Conservation (phyloP, 2,113 vertebrate genomes). For the Suricata suricatta region DNA sequence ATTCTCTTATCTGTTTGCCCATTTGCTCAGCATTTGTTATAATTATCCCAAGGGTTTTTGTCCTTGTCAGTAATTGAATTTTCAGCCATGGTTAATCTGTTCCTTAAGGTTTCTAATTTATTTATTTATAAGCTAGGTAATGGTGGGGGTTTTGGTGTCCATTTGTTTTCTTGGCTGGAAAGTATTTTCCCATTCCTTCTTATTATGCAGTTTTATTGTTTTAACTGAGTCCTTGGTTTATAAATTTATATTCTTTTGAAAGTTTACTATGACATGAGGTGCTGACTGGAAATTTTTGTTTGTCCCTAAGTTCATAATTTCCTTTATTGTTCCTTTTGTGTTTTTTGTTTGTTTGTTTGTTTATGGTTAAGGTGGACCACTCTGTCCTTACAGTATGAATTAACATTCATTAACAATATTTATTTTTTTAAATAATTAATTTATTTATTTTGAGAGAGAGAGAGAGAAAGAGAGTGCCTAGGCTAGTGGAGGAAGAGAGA, state of each 20-base stretch:
- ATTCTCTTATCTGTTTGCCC: neutral
- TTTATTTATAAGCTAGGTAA: conserved; percentile 5
- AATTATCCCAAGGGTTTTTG: neutral
- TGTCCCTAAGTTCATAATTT: neutral
- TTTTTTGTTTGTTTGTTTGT: too few species aligned
- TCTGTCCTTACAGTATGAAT: neutral
- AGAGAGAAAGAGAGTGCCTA: too few species aligned
- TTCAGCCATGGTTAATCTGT: neutral
- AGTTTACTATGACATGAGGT: neutral
- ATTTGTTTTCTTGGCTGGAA: neutral
- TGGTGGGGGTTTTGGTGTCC: neutral
- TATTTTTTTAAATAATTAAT: too few species aligned
- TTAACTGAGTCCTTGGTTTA: neutral
- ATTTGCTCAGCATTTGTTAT: conserved; percentile 21
- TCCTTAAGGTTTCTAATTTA: neutral
- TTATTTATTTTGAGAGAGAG: too few species aligned
- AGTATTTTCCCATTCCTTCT: neutral
- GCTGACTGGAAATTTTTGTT: neutral
- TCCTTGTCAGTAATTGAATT: conserved; percentile 34
- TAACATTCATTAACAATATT: neutral
- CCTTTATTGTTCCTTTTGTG: neutral
- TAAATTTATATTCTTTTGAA: neutral
- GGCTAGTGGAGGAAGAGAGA: too few species aligned
- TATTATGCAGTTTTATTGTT: neutral
- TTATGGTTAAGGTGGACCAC: too few species aligned